phyloP scores from a whole-genome alignment of 2,888 invertebrate species.

The Epistrophella euchroma region DNA sequence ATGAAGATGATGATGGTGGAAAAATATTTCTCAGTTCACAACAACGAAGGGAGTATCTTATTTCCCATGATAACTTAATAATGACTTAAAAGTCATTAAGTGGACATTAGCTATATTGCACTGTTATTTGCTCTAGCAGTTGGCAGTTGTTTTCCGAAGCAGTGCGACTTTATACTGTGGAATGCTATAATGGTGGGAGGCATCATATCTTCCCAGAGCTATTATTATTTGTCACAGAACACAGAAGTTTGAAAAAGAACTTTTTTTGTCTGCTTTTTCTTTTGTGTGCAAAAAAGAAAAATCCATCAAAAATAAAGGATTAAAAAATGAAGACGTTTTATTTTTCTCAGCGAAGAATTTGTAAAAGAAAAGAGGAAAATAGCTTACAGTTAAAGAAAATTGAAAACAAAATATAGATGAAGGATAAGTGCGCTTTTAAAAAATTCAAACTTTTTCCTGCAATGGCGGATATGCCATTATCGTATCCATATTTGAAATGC shows the following conservation, averaged over 20 bases:
- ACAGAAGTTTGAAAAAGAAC: conserved; percentile 39
- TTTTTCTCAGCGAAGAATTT: background rate
- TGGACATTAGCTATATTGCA: conserved; percentile 57
- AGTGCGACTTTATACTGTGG: background rate
- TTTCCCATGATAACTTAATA: conserved; percentile 63
- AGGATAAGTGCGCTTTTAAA: conserved; percentile 24
- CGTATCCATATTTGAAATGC: conserved; percentile 38
- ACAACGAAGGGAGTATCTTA: conserved; percentile 46
- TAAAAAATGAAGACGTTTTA: conserved; percentile 9
- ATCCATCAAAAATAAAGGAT: conserved; percentile 12
- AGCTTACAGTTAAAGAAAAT: conserved; percentile 25
- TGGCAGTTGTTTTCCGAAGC: background rate
- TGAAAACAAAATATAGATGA: conserved; percentile 26
- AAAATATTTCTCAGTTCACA: conserved; percentile 12
- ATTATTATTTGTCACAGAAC: conserved; percentile 54
- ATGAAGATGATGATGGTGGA: background rate
- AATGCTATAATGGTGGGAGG: background rate
- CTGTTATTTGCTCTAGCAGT: conserved; percentile 42
- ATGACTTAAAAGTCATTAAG: conserved; percentile 70
- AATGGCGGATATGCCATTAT: conserved; percentile 10
- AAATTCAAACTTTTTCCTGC: conserved; percentile 30
- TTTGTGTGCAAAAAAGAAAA: background rate
- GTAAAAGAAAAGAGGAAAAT: background rate
- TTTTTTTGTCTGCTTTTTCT: background rate
- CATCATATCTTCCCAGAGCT: conserved; percentile 29